phyloP scores from a whole-genome alignment of 2,797 vertebrate species.

The Champsocephalus gunnari region DNA sequence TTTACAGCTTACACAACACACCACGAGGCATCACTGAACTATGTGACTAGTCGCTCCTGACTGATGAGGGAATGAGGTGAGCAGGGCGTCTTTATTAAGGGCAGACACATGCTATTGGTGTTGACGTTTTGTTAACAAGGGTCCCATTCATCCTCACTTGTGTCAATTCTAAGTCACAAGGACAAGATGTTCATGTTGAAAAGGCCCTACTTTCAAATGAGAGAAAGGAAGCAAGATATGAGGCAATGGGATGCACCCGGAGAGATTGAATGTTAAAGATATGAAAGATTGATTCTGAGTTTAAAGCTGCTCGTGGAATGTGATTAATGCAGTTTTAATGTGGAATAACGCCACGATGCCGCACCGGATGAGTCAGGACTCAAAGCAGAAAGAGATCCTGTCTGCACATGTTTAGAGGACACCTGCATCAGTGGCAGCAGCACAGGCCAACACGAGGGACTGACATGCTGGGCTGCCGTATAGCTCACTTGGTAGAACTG shows the following conservation, averaged over 20 bases:
- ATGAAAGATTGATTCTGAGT: background rate
- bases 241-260: too few relatives aligned
- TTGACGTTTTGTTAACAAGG: too few relatives aligned
- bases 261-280: background rate
- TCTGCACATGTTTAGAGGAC: constrained; percentile 38
- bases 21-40: too few relatives aligned
- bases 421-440: background rate
- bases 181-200: too few relatives aligned
- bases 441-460: background rate
- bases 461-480: background rate
- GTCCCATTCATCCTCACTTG: too few relatives aligned
- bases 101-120: too few relatives aligned
- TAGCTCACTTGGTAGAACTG: too few relatives aligned
- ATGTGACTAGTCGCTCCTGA: background rate
- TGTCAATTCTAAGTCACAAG: too few relatives aligned
- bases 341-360: constrained; percentile 3
- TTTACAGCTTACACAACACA: too few relatives aligned
- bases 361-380: background rate
- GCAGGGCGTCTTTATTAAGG: too few relatives aligned
- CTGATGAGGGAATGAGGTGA: constrained; percentile 4
- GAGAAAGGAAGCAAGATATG: too few relatives aligned
- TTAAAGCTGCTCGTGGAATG: background rate
- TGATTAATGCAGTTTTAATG: background rate
- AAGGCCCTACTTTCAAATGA: too few relatives aligned
- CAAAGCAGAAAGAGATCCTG: constrained; percentile 15